Evolutionary conservation across 2,113 vertebrate species (phyloP), one percentile per base, ranked within the genome.

Genomic region (Burhinus oedicnemus): DNA sequence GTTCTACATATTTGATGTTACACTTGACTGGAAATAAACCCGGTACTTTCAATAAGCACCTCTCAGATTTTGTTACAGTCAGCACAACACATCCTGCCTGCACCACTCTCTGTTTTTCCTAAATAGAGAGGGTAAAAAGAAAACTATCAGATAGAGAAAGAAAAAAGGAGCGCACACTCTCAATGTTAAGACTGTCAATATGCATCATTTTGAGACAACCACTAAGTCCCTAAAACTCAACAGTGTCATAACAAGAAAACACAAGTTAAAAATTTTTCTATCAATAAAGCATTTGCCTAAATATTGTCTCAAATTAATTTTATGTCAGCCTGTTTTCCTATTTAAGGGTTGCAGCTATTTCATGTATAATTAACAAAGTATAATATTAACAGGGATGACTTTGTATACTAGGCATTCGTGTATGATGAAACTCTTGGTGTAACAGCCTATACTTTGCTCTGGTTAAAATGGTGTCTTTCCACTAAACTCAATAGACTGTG

Each of bases 21-120:
- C 47, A 75, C 80, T 95, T 94, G 64, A 75, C 92, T 92, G 69
- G 61, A 93, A 97, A 94, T 84, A 95, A 93, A 95, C 36, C 52
- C 4, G 1, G 62, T 70, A 62, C 51, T 88, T 96, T 88, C 62
- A 91, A 65, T 77, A 95, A 93, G 70, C 70, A 88, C 62, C 45
- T 83, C 84, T 66, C 68, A 94, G 70, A 51, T 79, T 91, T 81
- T 84, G 29, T 79, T 74, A 27, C 0, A 85, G 78, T 90, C 93
- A 90, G 84, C 84, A 85, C 78, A 93, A 83, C 34, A 70, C 42
- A 72, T 55, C 47, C 70, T 51, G 61, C 40, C 66, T 93, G 84
- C 54, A 83, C 22, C 52, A 44, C 21, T 23, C 34, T 57, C 32
- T 30, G 25, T 54, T 85, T 15, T 77, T 76, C 54, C 70, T 38